These are phyloP conservation scores for Chinchilla lanigera DNA, from an alignment of 2,113 vertebrate species.

Conservation along the genomic window DNA sequence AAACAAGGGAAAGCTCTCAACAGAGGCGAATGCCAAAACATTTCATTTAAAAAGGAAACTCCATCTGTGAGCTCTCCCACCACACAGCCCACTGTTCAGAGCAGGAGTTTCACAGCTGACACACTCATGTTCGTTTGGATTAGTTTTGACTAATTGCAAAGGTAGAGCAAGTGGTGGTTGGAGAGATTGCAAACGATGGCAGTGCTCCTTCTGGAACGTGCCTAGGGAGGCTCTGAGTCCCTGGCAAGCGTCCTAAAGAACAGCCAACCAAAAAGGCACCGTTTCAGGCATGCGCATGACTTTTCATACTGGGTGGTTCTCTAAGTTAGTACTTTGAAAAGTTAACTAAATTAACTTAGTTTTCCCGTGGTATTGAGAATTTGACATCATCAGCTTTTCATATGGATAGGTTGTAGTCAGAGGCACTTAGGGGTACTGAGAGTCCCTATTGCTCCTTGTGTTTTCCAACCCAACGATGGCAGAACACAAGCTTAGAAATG, in stretches of 20 bases:
- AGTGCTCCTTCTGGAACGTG: background rate
- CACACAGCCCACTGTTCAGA: slow-evolving; percentile 43
- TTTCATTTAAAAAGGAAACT: slow-evolving; percentile 80
- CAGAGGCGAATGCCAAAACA: slow-evolving; percentile 76
- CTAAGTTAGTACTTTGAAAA: background rate
- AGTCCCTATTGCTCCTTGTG: background rate
- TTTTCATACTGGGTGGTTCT: background rate
- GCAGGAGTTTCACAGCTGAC: slow-evolving; percentile 61
- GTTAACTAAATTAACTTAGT: too few species aligned
- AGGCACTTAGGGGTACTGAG: rapidly evolving
- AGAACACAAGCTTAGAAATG: background rate
- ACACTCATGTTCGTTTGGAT: slow-evolving; percentile 46
- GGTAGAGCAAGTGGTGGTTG: slow-evolving; percentile 45
- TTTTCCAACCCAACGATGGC: background rate
- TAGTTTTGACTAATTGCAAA: slow-evolving; percentile 62
- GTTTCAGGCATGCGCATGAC: background rate
- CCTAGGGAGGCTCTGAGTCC: background rate
- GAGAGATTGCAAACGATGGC: background rate
- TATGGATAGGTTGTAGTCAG: background rate
- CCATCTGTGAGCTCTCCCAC: slow-evolving; percentile 79
- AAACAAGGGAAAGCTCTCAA: slow-evolving; percentile 78
- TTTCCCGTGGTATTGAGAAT: background rate
- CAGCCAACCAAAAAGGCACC: background rate
- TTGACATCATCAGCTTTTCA: background rate
- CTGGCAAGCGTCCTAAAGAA: background rate